These are phyloP conservation scores for Tamandua tetradactyla DNA, from an alignment of 2,797 vertebrate genomes.

Conservation along the genomic window DNA sequence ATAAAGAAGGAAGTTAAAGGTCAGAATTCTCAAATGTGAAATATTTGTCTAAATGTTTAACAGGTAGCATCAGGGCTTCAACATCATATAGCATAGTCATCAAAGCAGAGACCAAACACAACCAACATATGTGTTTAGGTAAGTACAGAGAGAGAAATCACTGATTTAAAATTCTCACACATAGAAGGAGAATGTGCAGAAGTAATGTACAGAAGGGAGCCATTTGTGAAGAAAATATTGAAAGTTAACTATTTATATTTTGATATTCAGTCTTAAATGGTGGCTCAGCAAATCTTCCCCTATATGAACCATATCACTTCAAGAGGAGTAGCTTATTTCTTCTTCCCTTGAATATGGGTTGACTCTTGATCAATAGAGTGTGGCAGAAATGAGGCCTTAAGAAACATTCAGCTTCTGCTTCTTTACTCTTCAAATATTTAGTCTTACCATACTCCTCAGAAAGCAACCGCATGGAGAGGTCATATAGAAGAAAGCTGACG, in stretches of 20 bases:
- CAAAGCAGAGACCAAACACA: neutral
- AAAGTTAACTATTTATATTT: neutral
- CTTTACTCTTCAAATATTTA: neutral
- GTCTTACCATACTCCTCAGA: neutral
- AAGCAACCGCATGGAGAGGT: neutral
- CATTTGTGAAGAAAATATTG: neutral
- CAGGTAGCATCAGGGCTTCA: neutral
- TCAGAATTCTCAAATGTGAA: constrained; percentile 4
- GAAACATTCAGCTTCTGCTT: neutral
- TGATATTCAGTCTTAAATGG: neutral
- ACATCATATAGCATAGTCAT: neutral
- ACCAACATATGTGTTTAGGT: neutral
- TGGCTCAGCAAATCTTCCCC: neutral
- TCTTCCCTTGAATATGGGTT: neutral
- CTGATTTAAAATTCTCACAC: neutral
- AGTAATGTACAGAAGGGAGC: neutral
- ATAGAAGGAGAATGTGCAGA: neutral
- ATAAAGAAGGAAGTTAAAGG: neutral
- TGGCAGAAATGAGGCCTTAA: neutral
- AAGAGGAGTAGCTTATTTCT: neutral
- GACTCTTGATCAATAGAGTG: neutral
- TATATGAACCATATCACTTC: neutral
- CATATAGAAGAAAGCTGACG: neutral
- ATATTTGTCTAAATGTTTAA: neutral
- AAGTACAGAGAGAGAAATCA: neutral